phyloP scores from a whole-genome alignment of 2,888 invertebrate species.

The Galerucella nymphaeae region DNA sequence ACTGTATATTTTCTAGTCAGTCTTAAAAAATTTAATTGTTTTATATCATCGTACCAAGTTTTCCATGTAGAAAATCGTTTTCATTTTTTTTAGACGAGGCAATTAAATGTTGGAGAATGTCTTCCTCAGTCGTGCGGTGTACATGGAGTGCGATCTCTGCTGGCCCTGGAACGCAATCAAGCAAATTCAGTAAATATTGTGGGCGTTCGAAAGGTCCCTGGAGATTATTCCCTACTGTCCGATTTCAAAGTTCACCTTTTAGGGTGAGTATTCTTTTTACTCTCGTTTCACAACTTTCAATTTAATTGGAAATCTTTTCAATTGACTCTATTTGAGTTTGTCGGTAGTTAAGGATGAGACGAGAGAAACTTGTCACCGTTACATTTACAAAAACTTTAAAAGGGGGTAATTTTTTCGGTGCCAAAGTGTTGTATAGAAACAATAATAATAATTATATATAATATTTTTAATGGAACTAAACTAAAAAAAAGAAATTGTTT shows the following conservation, averaged over 20 bases:
- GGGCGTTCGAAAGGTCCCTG: slow-evolving; percentile 76
- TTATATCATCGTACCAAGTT: too few relatives aligned
- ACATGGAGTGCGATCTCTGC: slow-evolving; percentile 66
- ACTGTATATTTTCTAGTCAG: too few relatives aligned
- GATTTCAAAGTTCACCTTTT: slow-evolving; percentile 77
- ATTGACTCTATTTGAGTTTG: neutral
- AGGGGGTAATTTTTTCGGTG: too few relatives aligned
- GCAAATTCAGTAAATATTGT: slow-evolving; percentile 67
- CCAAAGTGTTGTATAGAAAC: too few relatives aligned
- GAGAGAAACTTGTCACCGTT: neutral
- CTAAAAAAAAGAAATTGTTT: neutral
- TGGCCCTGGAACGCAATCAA: slow-evolving; percentile 58
- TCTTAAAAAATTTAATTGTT: too few relatives aligned
- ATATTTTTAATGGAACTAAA: neutral
- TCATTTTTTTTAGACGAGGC: slow-evolving; percentile 69
- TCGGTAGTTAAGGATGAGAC: neutral
- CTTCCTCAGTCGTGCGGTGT: slow-evolving; percentile 76
- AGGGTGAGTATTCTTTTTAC: slow-evolving; percentile 66
- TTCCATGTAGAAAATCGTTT: neutral
- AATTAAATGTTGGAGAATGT: slow-evolving; percentile 80
- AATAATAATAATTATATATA: too few relatives aligned
- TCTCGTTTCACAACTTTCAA: neutral
- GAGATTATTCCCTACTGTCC: slow-evolving; percentile 71
- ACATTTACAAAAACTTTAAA: too few relatives aligned
- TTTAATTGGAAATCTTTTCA: neutral